phyloP scores from a whole-genome alignment of 2,888 invertebrate genomes.

The Zootermopsis nevadensis region DNA sequence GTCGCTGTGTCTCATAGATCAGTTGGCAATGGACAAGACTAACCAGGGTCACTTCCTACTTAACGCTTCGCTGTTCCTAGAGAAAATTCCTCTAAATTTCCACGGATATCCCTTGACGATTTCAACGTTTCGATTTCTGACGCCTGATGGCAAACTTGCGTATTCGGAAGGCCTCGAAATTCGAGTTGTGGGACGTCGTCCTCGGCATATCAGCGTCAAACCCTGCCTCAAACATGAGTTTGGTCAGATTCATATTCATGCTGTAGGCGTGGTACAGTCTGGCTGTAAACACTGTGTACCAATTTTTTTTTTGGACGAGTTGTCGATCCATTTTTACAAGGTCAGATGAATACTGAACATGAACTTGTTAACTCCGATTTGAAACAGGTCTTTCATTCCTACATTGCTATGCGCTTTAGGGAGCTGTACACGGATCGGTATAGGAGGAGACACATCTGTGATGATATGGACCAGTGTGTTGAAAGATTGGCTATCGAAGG shows the following conservation, averaged over 20 bases:
- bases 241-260: neutral
- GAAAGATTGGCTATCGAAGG: no score
- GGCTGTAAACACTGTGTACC: neutral
- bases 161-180: neutral
- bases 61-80: neutral
- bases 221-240: no score
- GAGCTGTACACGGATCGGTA: no score
- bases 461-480: no score
- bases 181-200: neutral
- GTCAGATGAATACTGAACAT: neutral
- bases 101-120: neutral
- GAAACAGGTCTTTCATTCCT: no score
- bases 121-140: neutral
- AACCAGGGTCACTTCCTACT: neutral
- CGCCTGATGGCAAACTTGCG: neutral
- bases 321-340: neutral
- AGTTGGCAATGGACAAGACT: neutral
- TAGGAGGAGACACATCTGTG: no score
- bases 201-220: no score
- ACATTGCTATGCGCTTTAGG: no score
- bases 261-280: neutral
- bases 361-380: no score
- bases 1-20: neutral
- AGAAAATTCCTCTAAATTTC: neutral
- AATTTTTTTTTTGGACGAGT: neutral